phyloP scores from a whole-genome alignment of 2,113 vertebrate species.

The Ptilonorhynchus violaceus region DNA sequence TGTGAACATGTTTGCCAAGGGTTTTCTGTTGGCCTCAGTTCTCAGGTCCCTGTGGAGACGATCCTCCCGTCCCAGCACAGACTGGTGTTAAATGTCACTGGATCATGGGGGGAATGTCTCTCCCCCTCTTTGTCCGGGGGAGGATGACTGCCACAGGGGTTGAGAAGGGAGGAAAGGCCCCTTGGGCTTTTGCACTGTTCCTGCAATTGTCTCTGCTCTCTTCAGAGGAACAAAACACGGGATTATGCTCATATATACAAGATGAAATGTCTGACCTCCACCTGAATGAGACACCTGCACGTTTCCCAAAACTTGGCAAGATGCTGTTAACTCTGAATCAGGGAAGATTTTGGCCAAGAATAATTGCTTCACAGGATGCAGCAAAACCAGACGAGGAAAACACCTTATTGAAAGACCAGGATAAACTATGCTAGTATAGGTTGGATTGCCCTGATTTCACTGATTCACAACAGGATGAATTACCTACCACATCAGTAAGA shows the following conservation, averaged over 20 bases:
- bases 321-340: neutral
- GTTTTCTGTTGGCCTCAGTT: neutral
- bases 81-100: neutral
- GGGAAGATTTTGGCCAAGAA: neutral
- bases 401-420: rapidly evolving
- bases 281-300: neutral
- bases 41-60: neutral
- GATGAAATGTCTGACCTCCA: neutral
- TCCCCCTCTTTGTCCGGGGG: neutral
- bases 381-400: neutral
- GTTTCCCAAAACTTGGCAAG: neutral
- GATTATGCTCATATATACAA: rapidly evolving
- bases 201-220: neutral
- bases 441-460: neutral
- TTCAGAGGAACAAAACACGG: neutral
- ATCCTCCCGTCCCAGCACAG: rapidly evolving
- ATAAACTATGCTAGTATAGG: neutral
- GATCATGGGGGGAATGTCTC: neutral
- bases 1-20: neutral
- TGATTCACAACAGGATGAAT: neutral
- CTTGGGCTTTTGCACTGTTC: neutral
- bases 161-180: neutral
- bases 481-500: neutral
- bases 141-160: neutral
- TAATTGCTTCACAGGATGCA: neutral